Evolutionary conservation across 2,113 vertebrate species (phyloP), one percentile per base, ranked within the genome.

Genomic region (Casuarius casuarius): DNA sequence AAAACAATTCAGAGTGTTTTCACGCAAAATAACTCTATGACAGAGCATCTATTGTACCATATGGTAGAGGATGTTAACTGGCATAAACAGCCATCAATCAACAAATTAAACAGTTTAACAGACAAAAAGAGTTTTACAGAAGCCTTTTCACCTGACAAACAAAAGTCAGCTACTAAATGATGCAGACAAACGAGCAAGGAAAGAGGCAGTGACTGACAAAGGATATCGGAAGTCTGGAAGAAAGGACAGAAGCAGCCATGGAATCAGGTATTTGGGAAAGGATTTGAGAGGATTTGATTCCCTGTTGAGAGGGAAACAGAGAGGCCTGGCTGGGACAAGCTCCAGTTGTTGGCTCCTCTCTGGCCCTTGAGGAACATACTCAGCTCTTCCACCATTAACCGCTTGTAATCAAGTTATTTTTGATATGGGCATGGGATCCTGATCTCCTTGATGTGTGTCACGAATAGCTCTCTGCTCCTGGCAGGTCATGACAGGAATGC

Each of bases 381-480:
- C 9, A 26, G 26, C 18, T 35, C 13, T 71, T 54, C 31, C 54
- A 4, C 18, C 31, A 51, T 15, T 42, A 23, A 25, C 11, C 28
- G 56, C 48, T 29, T 25, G 3, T n/a, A 33, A 42, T 38, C 21
- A 74, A 35, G 15, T 87, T 42, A 26, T 8, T 66, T n/a, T 18
- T 18, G 5, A n/a, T 28, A 3, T 0, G 3, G 28, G 4, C 31
- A 23, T 4, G 44, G 12, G 23, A 33, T 26, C 20, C 1, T 1
- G 15, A 3, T 56, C 44, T 61, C 31, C 5, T 1, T 7, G 3
- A 4, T 10, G 10, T 59, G 25, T 0, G 0, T 52, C 12, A 22
- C 3, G 12, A 22, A 14, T 2, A 31, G n/a, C n/a, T 74, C 14
- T 38, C 44, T 58, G 1, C 0, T 3, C 19, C 46, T 26, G 71